phyloP scores from a whole-genome alignment of 2,797 vertebrate genomes.

The Oceanodroma leucorhoa region DNA sequence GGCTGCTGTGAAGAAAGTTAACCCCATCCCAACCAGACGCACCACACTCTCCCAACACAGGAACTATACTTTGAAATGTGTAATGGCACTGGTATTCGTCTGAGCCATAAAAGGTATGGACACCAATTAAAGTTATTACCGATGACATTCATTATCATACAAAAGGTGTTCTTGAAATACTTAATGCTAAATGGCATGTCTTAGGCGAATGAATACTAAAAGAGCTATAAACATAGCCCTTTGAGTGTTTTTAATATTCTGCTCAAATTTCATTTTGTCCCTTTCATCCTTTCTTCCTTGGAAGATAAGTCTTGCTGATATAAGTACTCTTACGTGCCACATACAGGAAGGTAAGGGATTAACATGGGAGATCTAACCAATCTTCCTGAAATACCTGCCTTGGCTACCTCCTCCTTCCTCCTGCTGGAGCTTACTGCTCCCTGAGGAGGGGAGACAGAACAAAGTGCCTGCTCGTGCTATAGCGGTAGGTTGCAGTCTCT shows the following conservation, averaged over 20 bases:
- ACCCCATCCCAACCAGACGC: neutral
- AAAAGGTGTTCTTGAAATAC: neutral
- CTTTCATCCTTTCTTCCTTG: neutral
- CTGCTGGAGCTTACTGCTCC: neutral
- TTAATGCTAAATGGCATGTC: neutral
- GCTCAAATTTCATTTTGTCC: neutral
- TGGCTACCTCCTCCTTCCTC: neutral
- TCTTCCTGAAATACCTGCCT: neutral
- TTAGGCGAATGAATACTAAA: neutral
- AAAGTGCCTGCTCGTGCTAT: neutral
- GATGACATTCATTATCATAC: neutral
- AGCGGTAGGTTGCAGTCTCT: neutral
- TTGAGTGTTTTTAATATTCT: neutral
- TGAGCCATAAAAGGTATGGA: neutral
- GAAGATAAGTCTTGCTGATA: neutral
- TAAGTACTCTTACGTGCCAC: neutral
- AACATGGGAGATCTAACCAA: neutral
- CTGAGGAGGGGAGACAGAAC: neutral
- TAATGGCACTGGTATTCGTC: neutral
- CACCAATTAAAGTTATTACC: neutral
- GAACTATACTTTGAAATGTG: neutral
- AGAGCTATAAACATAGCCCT: neutral
- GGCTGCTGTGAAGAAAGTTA: neutral
- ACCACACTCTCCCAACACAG: neutral
- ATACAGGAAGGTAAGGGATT: neutral